These are phyloP conservation scores for Mormyrops boulengeri DNA, from an alignment of 2,797 vertebrate species.

Conservation along the genomic window DNA sequence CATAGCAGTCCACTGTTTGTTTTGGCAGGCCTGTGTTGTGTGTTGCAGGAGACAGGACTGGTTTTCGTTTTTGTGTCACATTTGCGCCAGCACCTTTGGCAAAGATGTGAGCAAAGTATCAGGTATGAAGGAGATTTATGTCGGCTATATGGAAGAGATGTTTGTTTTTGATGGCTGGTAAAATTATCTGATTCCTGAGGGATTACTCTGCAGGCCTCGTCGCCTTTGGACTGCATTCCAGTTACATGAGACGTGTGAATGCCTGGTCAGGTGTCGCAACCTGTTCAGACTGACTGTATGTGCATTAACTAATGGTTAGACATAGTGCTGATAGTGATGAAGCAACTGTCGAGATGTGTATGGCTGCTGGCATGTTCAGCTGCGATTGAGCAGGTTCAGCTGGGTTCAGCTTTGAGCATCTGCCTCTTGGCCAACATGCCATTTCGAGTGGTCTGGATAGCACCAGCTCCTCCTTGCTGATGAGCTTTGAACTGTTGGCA, in stretches of 20 bases:
- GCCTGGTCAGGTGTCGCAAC: slow-evolving; percentile 6
- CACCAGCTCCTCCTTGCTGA: not conserved
- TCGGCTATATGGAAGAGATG: not conserved
- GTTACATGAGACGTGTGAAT: not conserved
- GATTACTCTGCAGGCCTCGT: slow-evolving; percentile 5
- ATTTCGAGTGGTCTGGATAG: not conserved
- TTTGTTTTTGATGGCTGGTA: not conserved
- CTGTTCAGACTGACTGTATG: slow-evolving; percentile 11
- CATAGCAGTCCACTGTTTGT: slow-evolving; percentile 16
- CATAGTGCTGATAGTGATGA: not conserved
- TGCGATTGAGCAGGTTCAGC: not conserved
- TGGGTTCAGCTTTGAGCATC: not conserved
- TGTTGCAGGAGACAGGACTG: not conserved
- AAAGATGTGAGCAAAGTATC: not conserved
- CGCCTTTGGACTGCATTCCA: slow-evolving; percentile 16
- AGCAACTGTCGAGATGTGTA: not conserved
- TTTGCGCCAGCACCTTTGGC: not conserved
- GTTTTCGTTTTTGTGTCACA: slow-evolving; percentile 19
- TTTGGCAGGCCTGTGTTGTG: slow-evolving; percentile 15
- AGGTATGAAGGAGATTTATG: not conserved
- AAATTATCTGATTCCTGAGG: slow-evolving; percentile 4
- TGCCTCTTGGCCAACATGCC: not conserved
- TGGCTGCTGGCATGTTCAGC: not conserved
- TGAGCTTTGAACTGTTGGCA: not conserved
- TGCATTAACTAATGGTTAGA: slow-evolving; percentile 1